phyloP scores from a whole-genome alignment of 2,797 vertebrate species.

The Lepilemur septentrionalis region DNA sequence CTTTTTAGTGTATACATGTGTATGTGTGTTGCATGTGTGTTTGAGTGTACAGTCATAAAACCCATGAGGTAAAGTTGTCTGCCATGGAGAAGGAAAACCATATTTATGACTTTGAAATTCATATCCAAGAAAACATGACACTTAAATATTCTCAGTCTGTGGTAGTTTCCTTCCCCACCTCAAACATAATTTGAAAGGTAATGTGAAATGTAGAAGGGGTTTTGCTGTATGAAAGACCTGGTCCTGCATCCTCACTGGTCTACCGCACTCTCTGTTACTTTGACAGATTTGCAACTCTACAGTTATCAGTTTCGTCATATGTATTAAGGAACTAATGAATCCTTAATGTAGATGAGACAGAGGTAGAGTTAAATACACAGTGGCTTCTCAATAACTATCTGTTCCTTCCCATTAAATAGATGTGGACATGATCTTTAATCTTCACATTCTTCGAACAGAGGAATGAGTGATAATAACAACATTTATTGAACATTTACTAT shows the following conservation, averaged over 20 bases:
- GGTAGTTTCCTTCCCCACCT: neutral
- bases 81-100: neutral
- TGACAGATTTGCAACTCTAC: neutral
- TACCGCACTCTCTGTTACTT: neutral
- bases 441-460: constrained; percentile 6
- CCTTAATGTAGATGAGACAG: neutral
- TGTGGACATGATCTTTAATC: constrained; percentile 20
- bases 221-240: neutral
- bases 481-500: constrained; percentile 44
- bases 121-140: neutral
- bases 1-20: neutral
- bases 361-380: neutral
- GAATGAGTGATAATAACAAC: constrained; percentile 17
- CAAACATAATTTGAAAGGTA: neutral
- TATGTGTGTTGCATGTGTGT: neutral
- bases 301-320: neutral
- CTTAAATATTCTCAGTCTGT: neutral
- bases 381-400: constrained; percentile 28
- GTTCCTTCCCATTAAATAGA: constrained; percentile 39
- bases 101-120: neutral
- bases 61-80: neutral
- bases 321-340: constrained; percentile 40
- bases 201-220: neutral
- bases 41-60: neutral
- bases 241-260: neutral